phyloP scores from a whole-genome alignment of 2,797 vertebrate species.

The Phrynocephalus forsythii region DNA sequence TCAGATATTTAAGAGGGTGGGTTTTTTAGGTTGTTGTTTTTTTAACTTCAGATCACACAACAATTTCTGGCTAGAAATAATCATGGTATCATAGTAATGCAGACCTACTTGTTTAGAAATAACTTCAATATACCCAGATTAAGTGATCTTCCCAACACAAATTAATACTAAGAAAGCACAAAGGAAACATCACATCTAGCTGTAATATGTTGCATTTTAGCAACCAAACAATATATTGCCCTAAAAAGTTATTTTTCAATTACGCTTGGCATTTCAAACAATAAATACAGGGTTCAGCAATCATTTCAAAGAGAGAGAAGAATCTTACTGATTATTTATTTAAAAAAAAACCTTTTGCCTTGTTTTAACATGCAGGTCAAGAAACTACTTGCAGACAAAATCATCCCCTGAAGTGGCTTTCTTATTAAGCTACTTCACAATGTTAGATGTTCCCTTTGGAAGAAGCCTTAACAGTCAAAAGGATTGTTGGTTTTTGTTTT shows the following conservation, averaged over 20 bases:
- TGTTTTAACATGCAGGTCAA: no score
- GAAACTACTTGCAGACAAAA: no score
- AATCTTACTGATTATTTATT: no score
- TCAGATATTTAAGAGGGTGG: no score
- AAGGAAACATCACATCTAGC: not conserved
- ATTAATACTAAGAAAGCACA: not conserved
- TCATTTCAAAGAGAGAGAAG: not conserved
- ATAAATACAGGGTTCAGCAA: not conserved
- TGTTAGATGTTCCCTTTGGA: no score
- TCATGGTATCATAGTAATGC: no score
- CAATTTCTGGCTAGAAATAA: not conserved
- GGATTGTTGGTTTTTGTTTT: no score
- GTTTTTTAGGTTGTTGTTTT: not conserved
- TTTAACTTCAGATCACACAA: not conserved
- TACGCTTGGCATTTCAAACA: not conserved
- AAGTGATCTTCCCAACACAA: not conserved
- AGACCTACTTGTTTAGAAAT: not conserved
- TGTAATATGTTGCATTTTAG: conserved; percentile 1
- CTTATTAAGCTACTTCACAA: no score
- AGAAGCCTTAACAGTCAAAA: no score
- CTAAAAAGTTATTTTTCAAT: not conserved
- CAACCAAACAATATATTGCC: not conserved
- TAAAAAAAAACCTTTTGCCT: no score
- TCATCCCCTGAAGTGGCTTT: no score
- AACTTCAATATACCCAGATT: not conserved